phyloP scores from a whole-genome alignment of 2,797 vertebrate genomes.

The Intellagama lesueurii region DNA sequence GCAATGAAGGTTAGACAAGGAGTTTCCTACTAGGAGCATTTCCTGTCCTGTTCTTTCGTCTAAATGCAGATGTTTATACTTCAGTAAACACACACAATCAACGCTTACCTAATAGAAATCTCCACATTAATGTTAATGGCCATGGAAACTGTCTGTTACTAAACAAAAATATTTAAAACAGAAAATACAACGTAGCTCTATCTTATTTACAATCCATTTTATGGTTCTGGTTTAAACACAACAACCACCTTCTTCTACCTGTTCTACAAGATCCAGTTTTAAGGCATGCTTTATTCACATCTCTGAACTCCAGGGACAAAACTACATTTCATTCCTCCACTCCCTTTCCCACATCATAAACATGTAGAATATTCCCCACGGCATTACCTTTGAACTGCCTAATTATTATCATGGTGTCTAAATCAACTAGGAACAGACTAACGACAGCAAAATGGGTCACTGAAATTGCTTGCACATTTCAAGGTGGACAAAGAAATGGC shows the following conservation, averaged over 20 bases:
- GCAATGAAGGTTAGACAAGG: constrained; percentile 69
- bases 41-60: constrained; percentile 25
- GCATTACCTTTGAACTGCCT: constrained; percentile 62
- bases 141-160: not conserved
- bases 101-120: not conserved
- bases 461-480: constrained; percentile 30
- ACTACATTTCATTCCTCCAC: constrained; percentile 38
- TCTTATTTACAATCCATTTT: not conserved
- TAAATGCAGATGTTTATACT: constrained; percentile 32
- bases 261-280: constrained; percentile 30
- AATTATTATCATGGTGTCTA: constrained; percentile 50
- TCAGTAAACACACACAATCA: not conserved
- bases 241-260: constrained; percentile 34
- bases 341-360: constrained; percentile 33
- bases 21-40: constrained; percentile 69
- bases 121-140: not conserved
- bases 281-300: constrained; percentile 52
- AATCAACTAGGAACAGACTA: constrained; percentile 34
- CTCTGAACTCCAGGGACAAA: constrained; percentile 33
- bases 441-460: constrained; percentile 19
- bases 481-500: not conserved
- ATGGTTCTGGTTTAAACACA: constrained; percentile 4
- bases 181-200: constrained; percentile 31
- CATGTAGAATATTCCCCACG: constrained; percentile 48
- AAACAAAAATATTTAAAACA: not conserved